Conservation (phyloP, 1,140 invertebrate genomes). For the Brachystomella parvula region DNA sequence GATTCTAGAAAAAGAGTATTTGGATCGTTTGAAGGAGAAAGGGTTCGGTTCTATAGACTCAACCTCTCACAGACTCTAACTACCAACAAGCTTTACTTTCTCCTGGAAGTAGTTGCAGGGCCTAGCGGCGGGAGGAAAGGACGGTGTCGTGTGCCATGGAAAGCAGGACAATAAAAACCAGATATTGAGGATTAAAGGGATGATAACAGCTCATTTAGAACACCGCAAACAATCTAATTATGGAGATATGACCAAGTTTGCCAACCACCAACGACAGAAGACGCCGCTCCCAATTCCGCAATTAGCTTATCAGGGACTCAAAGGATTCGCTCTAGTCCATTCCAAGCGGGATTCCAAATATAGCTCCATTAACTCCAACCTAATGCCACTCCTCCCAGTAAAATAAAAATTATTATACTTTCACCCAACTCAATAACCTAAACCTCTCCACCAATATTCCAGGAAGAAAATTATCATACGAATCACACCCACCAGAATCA, state of each 20-base stretch:
- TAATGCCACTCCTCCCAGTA: not conserved
- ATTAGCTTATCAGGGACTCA: conserved; percentile 17
- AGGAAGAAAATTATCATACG: too few relatives aligned
- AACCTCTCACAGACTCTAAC: not conserved
- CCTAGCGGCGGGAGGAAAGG: not conserved
- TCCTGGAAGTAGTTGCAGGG: not conserved
- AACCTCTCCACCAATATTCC: not conserved
- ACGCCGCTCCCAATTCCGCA: conserved; percentile 8
- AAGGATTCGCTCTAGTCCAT: conserved; percentile 4
- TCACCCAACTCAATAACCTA: not conserved
- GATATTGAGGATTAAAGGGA: conserved; percentile 36
- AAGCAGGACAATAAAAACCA: conserved; percentile 35
- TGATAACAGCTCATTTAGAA: conserved; percentile 35
- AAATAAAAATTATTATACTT: conserved; percentile 7
- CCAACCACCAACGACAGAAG: conserved; percentile 6
- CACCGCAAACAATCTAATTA: conserved; percentile 37
- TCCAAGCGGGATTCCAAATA: conserved; percentile 25
- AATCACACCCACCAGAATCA: too few relatives aligned
- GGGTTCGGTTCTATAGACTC: conserved; percentile 12
- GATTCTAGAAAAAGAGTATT: conserved; percentile 26
- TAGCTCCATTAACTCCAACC: conserved; percentile 12
- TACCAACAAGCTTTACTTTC: not conserved
- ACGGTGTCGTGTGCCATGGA: conserved; percentile 5
- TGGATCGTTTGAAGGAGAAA: conserved; percentile 12
- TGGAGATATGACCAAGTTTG: conserved; percentile 33